A percentile compares a stretch with the other conserved stretches of the same genome.
These are phyloP conservation scores for Columba janthina DNA, from an alignment of 2,113 vertebrate species.

Conservation along the genomic window DNA sequence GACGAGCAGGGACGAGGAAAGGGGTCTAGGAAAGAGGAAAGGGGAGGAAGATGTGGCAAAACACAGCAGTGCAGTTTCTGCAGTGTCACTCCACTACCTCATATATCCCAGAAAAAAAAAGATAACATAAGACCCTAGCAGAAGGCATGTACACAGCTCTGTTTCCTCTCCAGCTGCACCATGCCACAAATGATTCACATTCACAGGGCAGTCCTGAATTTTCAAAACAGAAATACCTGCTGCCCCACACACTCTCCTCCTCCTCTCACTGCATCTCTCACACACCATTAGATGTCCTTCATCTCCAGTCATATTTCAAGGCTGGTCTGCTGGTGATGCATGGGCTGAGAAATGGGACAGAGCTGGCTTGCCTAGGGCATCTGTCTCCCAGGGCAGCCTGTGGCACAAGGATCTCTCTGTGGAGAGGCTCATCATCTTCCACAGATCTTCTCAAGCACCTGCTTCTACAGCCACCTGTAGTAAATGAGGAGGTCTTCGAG, in stretches of 20 bases:
- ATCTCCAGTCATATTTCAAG: neutral
- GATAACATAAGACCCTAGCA: neutral
- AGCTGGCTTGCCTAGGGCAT: neutral
- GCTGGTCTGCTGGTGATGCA: neutral
- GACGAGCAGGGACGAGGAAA: neutral
- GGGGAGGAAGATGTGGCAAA: neutral
- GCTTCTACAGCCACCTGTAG: neutral
- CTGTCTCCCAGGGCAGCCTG: neutral
- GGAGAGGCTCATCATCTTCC: neutral
- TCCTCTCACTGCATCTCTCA: neutral
- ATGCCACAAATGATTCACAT: neutral
- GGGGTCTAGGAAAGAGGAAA: neutral
- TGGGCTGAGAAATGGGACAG: neutral
- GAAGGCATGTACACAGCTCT: neutral
- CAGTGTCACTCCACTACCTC: neutral
- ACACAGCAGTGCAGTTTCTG: neutral
- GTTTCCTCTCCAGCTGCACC: neutral
- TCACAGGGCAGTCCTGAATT: neutral
- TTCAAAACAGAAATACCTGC: neutral
- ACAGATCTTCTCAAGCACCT: neutral
- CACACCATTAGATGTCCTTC: neutral
- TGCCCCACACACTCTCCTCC: neutral
- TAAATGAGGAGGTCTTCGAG: neutral
- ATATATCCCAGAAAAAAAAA: neutral
- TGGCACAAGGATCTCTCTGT: neutral